Conservation (phyloP, 2,888 invertebrate genomes). For the Synergus laeviventris region DNA sequence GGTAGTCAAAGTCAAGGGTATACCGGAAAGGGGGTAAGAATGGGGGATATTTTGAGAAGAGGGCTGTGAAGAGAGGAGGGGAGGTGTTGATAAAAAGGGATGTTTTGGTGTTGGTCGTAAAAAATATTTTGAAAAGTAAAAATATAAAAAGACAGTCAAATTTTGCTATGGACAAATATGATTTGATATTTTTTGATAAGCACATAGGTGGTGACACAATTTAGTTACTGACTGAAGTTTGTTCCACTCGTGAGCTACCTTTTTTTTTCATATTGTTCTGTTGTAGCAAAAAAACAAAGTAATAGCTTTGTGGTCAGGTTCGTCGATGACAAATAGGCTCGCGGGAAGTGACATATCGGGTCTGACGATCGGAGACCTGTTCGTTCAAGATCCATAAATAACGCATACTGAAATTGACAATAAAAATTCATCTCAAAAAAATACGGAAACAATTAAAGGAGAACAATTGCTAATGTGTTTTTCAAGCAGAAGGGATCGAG, state of each 20-base stretch:
- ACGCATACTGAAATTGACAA: neutral
- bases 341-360: neutral
- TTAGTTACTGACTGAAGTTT: neutral
- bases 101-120: too few species aligned
- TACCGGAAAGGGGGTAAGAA: too few species aligned
- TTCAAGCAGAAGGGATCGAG: neutral
- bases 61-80: too few species aligned
- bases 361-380: constrained; percentile 6
- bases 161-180: neutral
- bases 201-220: neutral
- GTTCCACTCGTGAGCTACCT: neutral
- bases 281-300: neutral
- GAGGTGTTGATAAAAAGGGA: too few species aligned
- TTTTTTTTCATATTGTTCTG: neutral
- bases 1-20: too few species aligned
- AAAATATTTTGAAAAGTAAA: neutral
- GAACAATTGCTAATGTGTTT: neutral
- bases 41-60: too few species aligned
- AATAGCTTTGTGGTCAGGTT: constrained; percentile 12
- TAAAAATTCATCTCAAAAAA: constrained; percentile 1
- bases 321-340: constrained; percentile 5
- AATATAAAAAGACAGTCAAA: constrained; percentile 34
- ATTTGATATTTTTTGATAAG: neutral
- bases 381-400: constrained; percentile 11
- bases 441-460: neutral